Percentiles rank a stretch among this genome's conserved stretches.
Evolutionary conservation across 2,888 invertebrate species (phyloP).

Genomic region (Eurytoma adleriae): DNA sequence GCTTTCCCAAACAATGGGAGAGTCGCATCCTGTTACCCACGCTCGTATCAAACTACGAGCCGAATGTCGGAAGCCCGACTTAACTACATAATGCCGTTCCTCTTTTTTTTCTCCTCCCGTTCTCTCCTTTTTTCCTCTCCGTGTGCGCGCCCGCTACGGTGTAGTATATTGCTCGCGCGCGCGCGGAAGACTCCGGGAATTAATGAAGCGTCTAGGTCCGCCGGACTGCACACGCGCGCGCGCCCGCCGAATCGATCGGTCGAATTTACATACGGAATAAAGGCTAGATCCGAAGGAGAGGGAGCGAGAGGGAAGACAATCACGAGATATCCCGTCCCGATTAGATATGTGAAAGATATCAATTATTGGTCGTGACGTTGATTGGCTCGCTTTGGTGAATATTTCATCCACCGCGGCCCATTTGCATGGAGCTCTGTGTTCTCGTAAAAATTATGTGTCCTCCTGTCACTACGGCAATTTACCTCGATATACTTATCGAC

Average conservation of each 20-base stretch:
- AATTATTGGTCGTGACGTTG: constrained; percentile 57
- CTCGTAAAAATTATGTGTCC: no score
- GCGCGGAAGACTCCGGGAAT: constrained; percentile 49
- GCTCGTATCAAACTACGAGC: constrained; percentile 58
- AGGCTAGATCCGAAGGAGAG: constrained; percentile 38
- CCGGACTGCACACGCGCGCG: background rate
- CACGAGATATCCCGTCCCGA: constrained; percentile 47
- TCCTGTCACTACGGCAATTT: no score
- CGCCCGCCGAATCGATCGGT: constrained; percentile 44
- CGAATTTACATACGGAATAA: constrained; percentile 55
- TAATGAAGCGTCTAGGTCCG: constrained; percentile 52
- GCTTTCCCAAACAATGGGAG: constrained; percentile 57
- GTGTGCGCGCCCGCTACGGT: background rate
- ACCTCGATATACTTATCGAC: no score
- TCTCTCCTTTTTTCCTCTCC: constrained; percentile 5
- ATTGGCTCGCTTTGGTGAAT: constrained; percentile 53
- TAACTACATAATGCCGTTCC: constrained; percentile 53
- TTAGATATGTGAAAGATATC: constrained; percentile 57
- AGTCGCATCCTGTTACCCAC: constrained; percentile 59
- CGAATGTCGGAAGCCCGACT: constrained; percentile 59
- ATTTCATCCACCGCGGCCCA: constrained; percentile 46
- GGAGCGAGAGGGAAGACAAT: constrained; percentile 45
- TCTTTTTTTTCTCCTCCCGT: constrained; percentile 18
- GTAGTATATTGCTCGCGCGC: constrained; percentile 10
- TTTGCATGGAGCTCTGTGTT: constrained; percentile 34